phyloP scores from a whole-genome alignment of 2,797 vertebrate genomes.

The Hemitrygon akajei region DNA sequence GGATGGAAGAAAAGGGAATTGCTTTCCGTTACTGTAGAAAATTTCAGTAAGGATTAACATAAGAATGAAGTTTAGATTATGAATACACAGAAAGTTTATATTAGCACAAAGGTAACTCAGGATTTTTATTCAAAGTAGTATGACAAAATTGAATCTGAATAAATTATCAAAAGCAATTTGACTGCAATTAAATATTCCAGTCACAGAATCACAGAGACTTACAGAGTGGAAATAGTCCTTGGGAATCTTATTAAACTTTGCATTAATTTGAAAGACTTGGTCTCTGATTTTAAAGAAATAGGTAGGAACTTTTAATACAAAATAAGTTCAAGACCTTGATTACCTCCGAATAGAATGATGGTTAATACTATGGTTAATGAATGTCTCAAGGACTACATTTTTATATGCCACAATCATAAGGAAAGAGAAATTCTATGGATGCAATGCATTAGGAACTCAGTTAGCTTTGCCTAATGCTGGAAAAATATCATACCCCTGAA shows the following conservation, averaged over 20 bases:
- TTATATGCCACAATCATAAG: neutral
- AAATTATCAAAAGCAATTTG: neutral
- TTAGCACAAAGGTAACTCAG: neutral
- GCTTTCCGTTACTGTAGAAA: neutral
- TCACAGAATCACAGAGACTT: too few species aligned
- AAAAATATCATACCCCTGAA: neutral
- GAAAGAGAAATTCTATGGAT: neutral
- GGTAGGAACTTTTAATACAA: neutral
- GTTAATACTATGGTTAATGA: neutral
- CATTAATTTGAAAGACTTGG: neutral
- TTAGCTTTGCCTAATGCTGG: neutral
- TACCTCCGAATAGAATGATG: neutral
- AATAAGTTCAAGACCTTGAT: neutral
- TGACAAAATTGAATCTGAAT: neutral
- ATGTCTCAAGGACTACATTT: neutral
- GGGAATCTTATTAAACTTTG: neutral
- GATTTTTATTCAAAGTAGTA: neutral
- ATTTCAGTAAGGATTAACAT: neutral
- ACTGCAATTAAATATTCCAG: neutral
- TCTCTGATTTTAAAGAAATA: neutral
- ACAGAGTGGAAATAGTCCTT: too few species aligned
- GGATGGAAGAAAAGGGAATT: neutral
- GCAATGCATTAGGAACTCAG: neutral
- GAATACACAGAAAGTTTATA: neutral
- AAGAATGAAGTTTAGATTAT: neutral